Base-by-base conservation (phyloP, 2,797 vertebrate genomes). In the Epinephelus awoara region DNA sequence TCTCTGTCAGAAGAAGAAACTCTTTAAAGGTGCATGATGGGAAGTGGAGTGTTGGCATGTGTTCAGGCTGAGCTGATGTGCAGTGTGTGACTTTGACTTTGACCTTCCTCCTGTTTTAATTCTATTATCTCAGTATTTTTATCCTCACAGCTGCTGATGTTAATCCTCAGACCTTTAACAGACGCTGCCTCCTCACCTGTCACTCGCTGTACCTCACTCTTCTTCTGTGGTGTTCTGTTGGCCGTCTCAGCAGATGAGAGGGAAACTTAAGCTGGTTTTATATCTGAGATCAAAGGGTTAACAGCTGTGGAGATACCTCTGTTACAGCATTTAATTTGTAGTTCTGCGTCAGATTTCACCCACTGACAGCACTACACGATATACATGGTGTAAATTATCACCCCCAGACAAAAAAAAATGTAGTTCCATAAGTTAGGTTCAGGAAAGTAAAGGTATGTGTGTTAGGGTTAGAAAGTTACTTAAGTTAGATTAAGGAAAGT, bases 121-220 rank as follows among this genome's bases (percentile, higher is more conserved):
- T 82, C 66, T 70, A 56, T 82, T 80, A 73, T 72, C 52, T 34
- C 50, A 8, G 66, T 90, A 87, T 88, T 83, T 88, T 44, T 56
- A 72, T 86, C 84, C 67, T 70, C 74, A 55, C 85, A 88, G 90
- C 86, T 90, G 87, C 76, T 73, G 59, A 59, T 13, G 7, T 46
- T 85, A 85, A 89, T 89, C 82, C 84, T 59, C 59, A 6, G 21
- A 44, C 51, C 51, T 66, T 38, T 27, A 50, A 2, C 52, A 7
- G 47, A 46, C 42, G 63, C 77, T 21, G 54, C 50, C 25, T 29
- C 50, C 54, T 83, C 70, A 74, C 56, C 75, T 72, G 68, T 76
- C 56, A 1, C 59, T 23, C 67, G 11, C 56, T 15, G 18, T 2
- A 21, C 67, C 72, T 67, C 67, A 13, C 21, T 42, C 75, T 87